Evolutionary conservation across 2,797 vertebrate species (phyloP).

Genomic region (Trematomus bernacchii): DNA sequence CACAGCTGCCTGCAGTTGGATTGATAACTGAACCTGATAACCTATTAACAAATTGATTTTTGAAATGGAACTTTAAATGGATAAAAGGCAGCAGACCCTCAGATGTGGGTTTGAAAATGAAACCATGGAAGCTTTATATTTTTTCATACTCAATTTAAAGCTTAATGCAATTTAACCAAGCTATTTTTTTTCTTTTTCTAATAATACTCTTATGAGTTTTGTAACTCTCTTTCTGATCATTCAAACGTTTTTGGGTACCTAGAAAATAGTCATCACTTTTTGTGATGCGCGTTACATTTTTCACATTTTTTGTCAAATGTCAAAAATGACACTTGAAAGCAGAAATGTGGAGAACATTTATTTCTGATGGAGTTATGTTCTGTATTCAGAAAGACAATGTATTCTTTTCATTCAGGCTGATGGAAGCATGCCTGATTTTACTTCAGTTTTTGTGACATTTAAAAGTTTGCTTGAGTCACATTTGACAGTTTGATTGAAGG

Average conservation of each 20-base stretch:
- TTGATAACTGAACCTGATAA: conserved; percentile 74
- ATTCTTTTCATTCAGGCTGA: conserved; percentile 23
- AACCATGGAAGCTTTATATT: conserved; percentile 13
- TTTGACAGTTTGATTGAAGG: conserved; percentile 42
- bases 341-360: not conserved
- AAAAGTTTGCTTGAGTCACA: conserved; percentile 29
- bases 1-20: conserved; percentile 41
- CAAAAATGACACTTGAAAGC: not conserved
- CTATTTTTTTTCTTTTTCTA: not conserved
- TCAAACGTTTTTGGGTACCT: not conserved
- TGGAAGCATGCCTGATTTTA: conserved; percentile 24
- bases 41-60: conserved; percentile 76
- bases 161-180: not conserved
- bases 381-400: conserved; percentile 25
- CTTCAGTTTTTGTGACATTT: conserved; percentile 46
- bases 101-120: conserved; percentile 37
- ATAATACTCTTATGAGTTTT: not conserved
- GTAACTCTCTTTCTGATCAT: not conserved
- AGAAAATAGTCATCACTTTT: conserved; percentile 16
- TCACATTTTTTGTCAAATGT: not conserved
- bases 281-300: conserved; percentile 11
- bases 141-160: not conserved
- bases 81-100: conserved; percentile 32
- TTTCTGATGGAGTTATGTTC: not conserved
- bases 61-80: conserved; percentile 71